Evolutionary conservation across 2,113 vertebrate species (phyloP).

Genomic region (Pampusana beccarii): DNA sequence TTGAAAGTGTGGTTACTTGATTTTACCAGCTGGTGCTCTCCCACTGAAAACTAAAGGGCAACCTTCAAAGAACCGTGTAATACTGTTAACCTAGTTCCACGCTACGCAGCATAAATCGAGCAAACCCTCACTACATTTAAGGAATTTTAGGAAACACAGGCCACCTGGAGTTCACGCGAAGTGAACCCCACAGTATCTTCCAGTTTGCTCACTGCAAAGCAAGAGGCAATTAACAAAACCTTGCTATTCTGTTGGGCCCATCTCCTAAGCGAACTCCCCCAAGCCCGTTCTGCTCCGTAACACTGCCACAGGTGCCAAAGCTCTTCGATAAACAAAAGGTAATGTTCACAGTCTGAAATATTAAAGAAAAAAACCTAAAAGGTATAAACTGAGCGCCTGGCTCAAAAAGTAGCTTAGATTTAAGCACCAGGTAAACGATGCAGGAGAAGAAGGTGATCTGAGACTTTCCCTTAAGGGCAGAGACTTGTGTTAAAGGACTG

Average conservation of each 20-base stretch:
- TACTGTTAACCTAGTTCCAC: not conserved
- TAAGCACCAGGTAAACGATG: not conserved
- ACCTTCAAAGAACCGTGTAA: not conserved
- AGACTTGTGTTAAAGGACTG: not conserved
- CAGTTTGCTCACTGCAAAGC: not conserved
- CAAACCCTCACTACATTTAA: not conserved
- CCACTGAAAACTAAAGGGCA: not conserved
- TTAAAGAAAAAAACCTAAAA: not conserved
- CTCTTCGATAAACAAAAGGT: not conserved
- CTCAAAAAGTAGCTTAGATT: not conserved
- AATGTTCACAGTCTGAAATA: not conserved
- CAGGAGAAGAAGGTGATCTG: not conserved
- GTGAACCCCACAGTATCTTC: not conserved
- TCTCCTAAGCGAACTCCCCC: not conserved
- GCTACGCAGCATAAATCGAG: not conserved
- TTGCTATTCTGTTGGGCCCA: too few relatives aligned
- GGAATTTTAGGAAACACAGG: not conserved
- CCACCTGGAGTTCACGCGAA: not conserved
- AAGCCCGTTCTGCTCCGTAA: not conserved
- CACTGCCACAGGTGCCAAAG: not conserved
- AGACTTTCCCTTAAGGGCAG: not conserved
- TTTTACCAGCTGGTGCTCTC: not conserved
- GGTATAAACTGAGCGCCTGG: fast-evolving
- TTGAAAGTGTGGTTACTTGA: not conserved
- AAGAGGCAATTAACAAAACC: not conserved